Evolutionary conservation across 30 jellyfish, hydroid and myxozoan genomes (phyloP).

Genomic region (Pseudorhiza aurosa): DNA sequence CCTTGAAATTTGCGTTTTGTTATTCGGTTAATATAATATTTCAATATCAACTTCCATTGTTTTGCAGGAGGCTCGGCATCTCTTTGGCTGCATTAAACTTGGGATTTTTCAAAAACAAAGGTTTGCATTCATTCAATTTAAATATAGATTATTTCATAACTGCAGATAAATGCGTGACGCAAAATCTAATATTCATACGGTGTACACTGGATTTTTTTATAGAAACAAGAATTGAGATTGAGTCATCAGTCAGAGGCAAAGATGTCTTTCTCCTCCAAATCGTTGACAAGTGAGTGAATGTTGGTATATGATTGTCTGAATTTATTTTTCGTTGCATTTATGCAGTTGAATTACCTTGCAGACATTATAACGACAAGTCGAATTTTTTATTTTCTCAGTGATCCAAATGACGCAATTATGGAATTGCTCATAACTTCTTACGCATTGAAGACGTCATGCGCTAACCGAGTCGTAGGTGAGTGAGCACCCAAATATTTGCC

Average conservation of each 20-base stretch:
- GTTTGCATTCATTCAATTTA: constrained; percentile 13
- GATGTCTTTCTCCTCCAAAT: constrained; percentile 92
- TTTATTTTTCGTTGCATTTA: background rate
- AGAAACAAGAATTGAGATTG: constrained; percentile 93
- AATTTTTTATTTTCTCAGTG: constrained; percentile 40
- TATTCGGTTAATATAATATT: too few species aligned
- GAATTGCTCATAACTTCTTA: constrained; percentile 90
- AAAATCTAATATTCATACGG: too few species aligned
- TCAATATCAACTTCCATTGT: background rate
- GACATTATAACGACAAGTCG: background rate
- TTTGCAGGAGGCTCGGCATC: constrained; percentile 81
- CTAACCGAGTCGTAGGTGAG: constrained; percentile 91
- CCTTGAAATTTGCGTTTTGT: too few species aligned
- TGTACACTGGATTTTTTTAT: background rate
- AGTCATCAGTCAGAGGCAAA: constrained; percentile 94
- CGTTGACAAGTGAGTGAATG: constrained; percentile 83
- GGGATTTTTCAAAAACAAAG: constrained; percentile 83
- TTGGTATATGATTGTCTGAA: background rate
- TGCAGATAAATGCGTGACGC: background rate
- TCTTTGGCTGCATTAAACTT: constrained; percentile 72
- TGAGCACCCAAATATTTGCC: too few species aligned
- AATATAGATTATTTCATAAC: background rate
- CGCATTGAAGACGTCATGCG: constrained; percentile 98
- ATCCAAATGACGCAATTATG: constrained; percentile 99
- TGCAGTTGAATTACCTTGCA: background rate